Conservation (phyloP, 2,113 vertebrate species). For the Ameiurus melas region DNA sequence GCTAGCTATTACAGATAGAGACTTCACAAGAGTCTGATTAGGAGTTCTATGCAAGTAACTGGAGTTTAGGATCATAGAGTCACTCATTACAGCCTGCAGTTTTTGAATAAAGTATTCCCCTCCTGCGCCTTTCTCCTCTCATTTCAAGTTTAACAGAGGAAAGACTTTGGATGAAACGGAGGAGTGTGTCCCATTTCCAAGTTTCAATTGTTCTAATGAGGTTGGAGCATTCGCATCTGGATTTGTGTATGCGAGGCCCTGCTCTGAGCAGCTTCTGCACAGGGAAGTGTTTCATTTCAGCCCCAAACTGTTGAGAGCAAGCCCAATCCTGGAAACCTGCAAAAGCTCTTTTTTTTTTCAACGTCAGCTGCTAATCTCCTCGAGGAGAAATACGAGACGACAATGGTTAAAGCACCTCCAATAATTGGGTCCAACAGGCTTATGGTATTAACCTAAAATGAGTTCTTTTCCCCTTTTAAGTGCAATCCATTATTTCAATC, state of each 20-base stretch:
- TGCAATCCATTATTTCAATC: conserved; percentile 82
- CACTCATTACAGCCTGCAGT: conserved; percentile 60
- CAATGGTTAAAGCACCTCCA: conserved; percentile 80
- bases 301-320: conserved; percentile 61
- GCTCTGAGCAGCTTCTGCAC: conserved; percentile 47
- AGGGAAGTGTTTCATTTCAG: conserved; percentile 71
- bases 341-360: conserved; percentile 40
- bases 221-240: conserved; percentile 69
- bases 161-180: conserved; percentile 30
- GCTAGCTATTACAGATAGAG: conserved; percentile 29
- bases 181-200: conserved; percentile 63
- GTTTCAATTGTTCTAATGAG: conserved; percentile 77
- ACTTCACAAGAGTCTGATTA: conserved; percentile 8
- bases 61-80: conserved; percentile 33
- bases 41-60: conserved; percentile 38
- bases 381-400: conserved; percentile 78
- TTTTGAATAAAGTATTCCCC: conserved; percentile 65
- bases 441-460: conserved; percentile 83
- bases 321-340: conserved; percentile 72
- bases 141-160: conserved; percentile 12
- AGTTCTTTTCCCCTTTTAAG: conserved; percentile 78
- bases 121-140: background rate
- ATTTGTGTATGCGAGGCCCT: conserved; percentile 23
- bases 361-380: conserved; percentile 76
- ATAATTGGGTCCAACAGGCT: conserved; percentile 85